Conservation (phyloP, 2,797 vertebrate species). For the Nannoperca obscura region DNA sequence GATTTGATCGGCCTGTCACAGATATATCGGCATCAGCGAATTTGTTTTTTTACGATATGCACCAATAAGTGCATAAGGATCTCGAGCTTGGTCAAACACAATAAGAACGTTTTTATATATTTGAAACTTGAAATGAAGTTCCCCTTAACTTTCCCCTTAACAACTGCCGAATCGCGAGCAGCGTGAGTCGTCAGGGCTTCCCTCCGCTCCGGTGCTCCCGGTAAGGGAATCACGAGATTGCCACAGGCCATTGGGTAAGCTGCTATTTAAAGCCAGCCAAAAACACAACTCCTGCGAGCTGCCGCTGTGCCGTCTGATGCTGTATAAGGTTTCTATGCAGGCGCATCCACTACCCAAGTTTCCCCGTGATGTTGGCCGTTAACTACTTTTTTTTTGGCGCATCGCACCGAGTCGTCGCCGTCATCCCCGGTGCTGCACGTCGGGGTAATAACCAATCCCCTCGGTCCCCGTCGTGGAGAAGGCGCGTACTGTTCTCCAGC, state of each 20-base stretch:
- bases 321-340: background rate
- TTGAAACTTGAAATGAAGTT: too few species aligned
- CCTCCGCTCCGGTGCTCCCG: background rate
- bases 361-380: conserved; percentile 38
- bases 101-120: too few species aligned
- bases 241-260: conserved; percentile 28
- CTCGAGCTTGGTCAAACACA: too few species aligned
- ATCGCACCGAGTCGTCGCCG: conserved; percentile 40
- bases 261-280: conserved; percentile 56
- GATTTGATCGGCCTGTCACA: too few species aligned
- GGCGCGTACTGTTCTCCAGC: conserved; percentile 30
- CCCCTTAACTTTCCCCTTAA: too few species aligned
- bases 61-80: too few species aligned
- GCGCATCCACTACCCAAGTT: background rate
- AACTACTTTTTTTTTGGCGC: conserved; percentile 42
- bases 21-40: too few species aligned
- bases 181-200: conserved; percentile 7
- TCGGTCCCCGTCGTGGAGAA: conserved; percentile 30
- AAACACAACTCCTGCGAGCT: background rate
- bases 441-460: conserved; percentile 52
- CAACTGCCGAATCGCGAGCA: too few species aligned
- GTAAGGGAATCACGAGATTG: conserved; percentile 18
- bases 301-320: background rate
- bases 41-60: too few species aligned
- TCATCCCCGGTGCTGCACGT: conserved; percentile 14